phyloP scores from a whole-genome alignment of 2,888 invertebrate genomes.

The Drosophila pegasa region DNA sequence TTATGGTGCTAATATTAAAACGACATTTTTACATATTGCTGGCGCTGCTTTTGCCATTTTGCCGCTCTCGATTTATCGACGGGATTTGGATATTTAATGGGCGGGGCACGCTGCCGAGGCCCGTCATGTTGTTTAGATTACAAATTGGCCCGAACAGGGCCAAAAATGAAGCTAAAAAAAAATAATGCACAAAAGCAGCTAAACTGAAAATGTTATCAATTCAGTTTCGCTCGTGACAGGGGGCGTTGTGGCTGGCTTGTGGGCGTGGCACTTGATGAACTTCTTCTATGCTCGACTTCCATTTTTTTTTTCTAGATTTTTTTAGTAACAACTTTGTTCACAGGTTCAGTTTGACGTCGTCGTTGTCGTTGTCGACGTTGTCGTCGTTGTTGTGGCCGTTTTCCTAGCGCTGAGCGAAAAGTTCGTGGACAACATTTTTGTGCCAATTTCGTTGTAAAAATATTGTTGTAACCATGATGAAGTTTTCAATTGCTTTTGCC shows the following conservation, averaged over 20 bases:
- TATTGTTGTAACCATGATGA: slow-evolving; percentile 80
- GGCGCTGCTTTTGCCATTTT: slow-evolving; percentile 39
- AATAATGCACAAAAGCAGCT: slow-evolving; percentile 21
- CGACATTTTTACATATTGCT: slow-evolving; percentile 61
- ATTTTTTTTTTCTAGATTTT: slow-evolving; percentile 12
- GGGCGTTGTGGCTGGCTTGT: slow-evolving; percentile 48
- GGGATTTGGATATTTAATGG: slow-evolving; percentile 68
- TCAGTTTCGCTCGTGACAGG: slow-evolving; percentile 63
- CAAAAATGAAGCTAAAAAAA: slow-evolving; percentile 17
- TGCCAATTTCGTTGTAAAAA: slow-evolving; percentile 79
- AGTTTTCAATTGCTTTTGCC: slow-evolving; percentile 76
- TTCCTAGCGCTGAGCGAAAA: slow-evolving; percentile 62
- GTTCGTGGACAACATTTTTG: slow-evolving; percentile 77
- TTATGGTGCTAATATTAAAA: slow-evolving; percentile 75
- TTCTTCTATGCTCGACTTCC: slow-evolving; percentile 7
- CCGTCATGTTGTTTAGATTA: slow-evolving; percentile 78
- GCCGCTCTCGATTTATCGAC: slow-evolving; percentile 54
- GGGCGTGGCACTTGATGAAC: slow-evolving; percentile 61
- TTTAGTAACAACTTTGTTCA: slow-evolving; percentile 23
- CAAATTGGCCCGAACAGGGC: slow-evolving; percentile 69
- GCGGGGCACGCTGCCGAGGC: background rate
- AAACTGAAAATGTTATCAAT: slow-evolving; percentile 76
- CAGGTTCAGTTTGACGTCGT: slow-evolving; percentile 13
- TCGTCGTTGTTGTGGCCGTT: slow-evolving; percentile 34
- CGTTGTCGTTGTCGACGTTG: background rate